A percentile compares a stretch with the other conserved stretches of the same genome.
These are phyloP conservation scores for Nothocercus nigrocapillus DNA, from an alignment of 2,113 vertebrate genomes.

Conservation along the genomic window DNA sequence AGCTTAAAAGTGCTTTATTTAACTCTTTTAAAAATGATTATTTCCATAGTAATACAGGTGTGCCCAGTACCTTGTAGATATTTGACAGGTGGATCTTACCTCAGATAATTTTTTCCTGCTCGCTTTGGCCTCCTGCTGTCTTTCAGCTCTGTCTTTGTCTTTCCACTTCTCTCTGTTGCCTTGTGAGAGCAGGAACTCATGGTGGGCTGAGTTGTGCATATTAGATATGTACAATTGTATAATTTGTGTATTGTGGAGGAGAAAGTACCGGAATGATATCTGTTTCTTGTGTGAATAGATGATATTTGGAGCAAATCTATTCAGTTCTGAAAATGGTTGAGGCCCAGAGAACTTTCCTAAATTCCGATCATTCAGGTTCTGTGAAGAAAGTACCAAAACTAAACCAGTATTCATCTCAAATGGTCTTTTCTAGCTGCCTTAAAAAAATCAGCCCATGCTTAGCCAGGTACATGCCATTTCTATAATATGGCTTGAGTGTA, in stretches of 20 bases:
- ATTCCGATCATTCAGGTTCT: not conserved
- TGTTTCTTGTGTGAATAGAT: not conserved
- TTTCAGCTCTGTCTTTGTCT: not conserved
- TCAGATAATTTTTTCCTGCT: not conserved
- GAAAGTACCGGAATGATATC: not conserved
- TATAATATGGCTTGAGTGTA: not conserved
- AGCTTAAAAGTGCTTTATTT: not conserved
- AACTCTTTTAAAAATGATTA: not conserved
- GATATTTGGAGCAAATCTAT: not conserved
- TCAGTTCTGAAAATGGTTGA: not conserved
- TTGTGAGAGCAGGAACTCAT: not conserved
- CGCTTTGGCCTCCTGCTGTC: not conserved
- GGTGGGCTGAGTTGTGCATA: not conserved
- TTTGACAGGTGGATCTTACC: not conserved
- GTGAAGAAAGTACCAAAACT: not conserved
- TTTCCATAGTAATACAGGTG: not conserved
- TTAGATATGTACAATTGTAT: not conserved
- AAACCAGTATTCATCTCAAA: not conserved
- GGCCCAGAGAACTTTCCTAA: not conserved
- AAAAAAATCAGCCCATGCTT: not conserved
- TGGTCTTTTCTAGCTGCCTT: not conserved
- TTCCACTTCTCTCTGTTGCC: not conserved
- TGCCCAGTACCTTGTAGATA: not conserved
- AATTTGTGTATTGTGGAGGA: not conserved
- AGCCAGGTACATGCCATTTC: not conserved